Evolutionary conservation across 92 coral and sea anemone species (phyloP).

Genomic region (Epizoanthus scotinus): DNA sequence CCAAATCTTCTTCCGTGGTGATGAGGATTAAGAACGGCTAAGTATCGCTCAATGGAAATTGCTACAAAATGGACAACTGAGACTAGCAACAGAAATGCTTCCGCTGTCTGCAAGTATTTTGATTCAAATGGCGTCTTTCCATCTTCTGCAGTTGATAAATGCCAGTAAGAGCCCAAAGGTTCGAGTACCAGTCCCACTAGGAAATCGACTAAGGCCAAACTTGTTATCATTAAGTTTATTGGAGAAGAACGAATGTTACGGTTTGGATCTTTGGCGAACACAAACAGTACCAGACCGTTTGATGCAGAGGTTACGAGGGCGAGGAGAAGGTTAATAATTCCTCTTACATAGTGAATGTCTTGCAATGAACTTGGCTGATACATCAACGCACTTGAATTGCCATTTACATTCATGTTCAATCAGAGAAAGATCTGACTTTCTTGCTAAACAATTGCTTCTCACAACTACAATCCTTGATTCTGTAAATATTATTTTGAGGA

Average conservation of each 20-base stretch:
- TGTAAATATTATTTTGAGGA: no score
- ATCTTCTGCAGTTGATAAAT: constrained; percentile 27
- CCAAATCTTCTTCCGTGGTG: constrained; percentile 50
- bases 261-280: constrained; percentile 61
- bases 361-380: neutral
- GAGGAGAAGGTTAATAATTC: constrained; percentile 53
- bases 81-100: constrained; percentile 61
- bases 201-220: constrained; percentile 68
- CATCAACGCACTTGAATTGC: neutral
- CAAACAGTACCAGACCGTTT: constrained; percentile 64
- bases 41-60: constrained; percentile 64
- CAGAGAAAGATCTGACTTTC: neutral
- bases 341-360: constrained; percentile 50
- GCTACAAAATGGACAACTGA: constrained; percentile 66
- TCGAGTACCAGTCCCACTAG: constrained; percentile 64
- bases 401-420: neutral
- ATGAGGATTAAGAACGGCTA: constrained; percentile 55
- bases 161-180: constrained; percentile 65
- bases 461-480: no score
- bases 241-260: constrained; percentile 64
- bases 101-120: constrained; percentile 62
- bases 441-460: no score
- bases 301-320: constrained; percentile 63
- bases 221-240: constrained; percentile 59
- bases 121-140: constrained; percentile 41